Conservation (phyloP, 2,888 invertebrate species). For the Agrotis clavis region DNA sequence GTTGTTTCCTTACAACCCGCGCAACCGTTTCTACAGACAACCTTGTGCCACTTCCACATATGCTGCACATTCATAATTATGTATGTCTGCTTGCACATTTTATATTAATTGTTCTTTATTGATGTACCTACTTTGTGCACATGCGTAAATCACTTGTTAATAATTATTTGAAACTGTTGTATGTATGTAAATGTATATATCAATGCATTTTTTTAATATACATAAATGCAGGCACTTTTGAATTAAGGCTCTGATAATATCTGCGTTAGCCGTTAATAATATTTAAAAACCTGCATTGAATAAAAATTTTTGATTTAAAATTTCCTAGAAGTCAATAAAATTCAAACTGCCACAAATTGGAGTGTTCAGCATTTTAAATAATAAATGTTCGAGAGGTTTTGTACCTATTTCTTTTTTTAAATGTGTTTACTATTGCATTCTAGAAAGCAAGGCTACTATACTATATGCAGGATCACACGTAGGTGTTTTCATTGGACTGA, state of each 20-base stretch:
- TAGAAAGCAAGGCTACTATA: conserved; percentile 65
- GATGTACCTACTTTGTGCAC: conserved; percentile 31
- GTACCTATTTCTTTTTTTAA: conserved; percentile 43
- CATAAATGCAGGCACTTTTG: background rate
- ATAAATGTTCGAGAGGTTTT: conserved; percentile 44
- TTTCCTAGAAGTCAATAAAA: conserved; percentile 36
- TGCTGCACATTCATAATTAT: conserved; percentile 72
- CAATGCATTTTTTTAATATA: background rate
- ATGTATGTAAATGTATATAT: conserved; percentile 9
- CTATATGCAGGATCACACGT: conserved; percentile 22
- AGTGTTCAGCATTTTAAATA: conserved; percentile 47
- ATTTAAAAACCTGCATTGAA: conserved; percentile 3
- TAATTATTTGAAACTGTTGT: conserved; percentile 21
- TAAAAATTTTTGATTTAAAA: conserved; percentile 10
- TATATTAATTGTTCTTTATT: conserved; percentile 55
- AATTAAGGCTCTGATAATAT: background rate
- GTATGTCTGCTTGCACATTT: conserved; percentile 73
- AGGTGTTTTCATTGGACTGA: conserved; percentile 13
- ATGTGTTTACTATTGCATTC: conserved; percentile 55
- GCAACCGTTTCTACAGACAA: conserved; percentile 79
- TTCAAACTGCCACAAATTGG: conserved; percentile 23
- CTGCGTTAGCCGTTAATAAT: background rate
- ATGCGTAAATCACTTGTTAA: conserved; percentile 27
- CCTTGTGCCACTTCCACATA: conserved; percentile 85
- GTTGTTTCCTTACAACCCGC: conserved; percentile 75